Conservation (phyloP, 2,888 invertebrate genomes). For the Phymatocera aterrima region DNA sequence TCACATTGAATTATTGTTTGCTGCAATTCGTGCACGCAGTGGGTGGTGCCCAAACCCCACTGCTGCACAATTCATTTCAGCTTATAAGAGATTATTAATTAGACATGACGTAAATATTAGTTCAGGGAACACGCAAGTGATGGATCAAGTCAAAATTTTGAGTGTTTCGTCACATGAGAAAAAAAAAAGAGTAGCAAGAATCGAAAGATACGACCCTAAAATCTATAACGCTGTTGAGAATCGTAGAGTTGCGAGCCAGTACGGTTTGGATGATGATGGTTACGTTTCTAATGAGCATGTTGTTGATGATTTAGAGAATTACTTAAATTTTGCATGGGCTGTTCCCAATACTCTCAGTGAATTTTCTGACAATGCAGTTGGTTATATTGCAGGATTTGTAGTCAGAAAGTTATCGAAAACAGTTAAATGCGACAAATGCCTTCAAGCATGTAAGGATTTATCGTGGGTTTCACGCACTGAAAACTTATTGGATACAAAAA, state of each 20-base stretch:
- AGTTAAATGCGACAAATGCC: too few relatives aligned
- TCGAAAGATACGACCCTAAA: not conserved
- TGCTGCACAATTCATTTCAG: constrained; percentile 8
- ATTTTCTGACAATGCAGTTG: constrained; percentile 8
- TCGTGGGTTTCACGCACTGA: too few relatives aligned
- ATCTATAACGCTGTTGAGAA: not conserved
- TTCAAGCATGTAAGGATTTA: too few relatives aligned
- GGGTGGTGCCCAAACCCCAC: constrained; percentile 37
- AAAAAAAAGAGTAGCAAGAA: not conserved
- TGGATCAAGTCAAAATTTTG: not conserved
- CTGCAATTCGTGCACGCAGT: constrained; percentile 14
- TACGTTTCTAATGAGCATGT: not conserved
- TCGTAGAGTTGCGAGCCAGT: not conserved
- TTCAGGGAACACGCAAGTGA: not conserved
- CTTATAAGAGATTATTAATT: too few relatives aligned
- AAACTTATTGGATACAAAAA: too few relatives aligned
- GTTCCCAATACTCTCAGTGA: not conserved
- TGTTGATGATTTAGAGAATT: not conserved
- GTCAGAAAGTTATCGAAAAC: too few relatives aligned
- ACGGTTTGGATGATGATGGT: not conserved
- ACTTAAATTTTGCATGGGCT: not conserved
- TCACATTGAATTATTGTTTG: constrained; percentile 41
- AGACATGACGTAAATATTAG: constrained; percentile 5
- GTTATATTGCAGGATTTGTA: not conserved
- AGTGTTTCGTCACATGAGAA: constrained; percentile 1